Base-by-base conservation (phyloP, 2,797 vertebrate genomes). In the Astyanax mexicanus region DNA sequence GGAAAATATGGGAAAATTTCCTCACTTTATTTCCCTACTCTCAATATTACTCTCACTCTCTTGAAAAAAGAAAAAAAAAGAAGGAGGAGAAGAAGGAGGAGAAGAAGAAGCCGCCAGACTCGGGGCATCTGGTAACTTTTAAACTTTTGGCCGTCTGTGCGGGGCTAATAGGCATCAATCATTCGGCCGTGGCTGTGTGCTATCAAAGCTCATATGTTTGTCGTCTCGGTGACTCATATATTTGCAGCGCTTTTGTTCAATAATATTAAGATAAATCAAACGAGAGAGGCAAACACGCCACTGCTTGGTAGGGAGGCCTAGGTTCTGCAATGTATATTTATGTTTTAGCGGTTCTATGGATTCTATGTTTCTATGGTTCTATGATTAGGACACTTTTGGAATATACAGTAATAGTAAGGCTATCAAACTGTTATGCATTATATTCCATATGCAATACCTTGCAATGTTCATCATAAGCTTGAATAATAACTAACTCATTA, bases 101-200 rank as follows among this genome's bases (percentile, higher is more conserved):
- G n/a, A n/a, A n/a, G n/a, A n/a, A n/a, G 55, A 54, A 19, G 19
- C 61, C 52, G 69, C 73, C 57, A 44, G 9, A 21, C 70, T 45
- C 32, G 62, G 19, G n/a, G 40, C 55, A 67, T 82, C 65, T 65
- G 35, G 52, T 77, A 67, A 49, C 23, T 68, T 77, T 74, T 72
- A 60, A 25, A 64, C 55, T 72, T 37, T 11, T 54, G 61, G 74
- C 61, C 4, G 25, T 72, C 72, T 75, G n/a, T 32, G 27, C 51
- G 21, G 45, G 57, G 65, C 77, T 71, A 55, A 27, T 42, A 58
- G 27, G 32, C 44, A 51, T 44, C 58, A 55, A 77, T 67, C 55
- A 78, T 42, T 67, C 45, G 4, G 49, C 29, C 19, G 62, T 52
- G 19, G 21, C 25, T 32, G 40, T 9, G 42, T 3, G 37, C 25